These are phyloP conservation scores for Glaucopsyche alexis DNA, from an alignment of 2,888 invertebrate genomes.

Conservation along the genomic window DNA sequence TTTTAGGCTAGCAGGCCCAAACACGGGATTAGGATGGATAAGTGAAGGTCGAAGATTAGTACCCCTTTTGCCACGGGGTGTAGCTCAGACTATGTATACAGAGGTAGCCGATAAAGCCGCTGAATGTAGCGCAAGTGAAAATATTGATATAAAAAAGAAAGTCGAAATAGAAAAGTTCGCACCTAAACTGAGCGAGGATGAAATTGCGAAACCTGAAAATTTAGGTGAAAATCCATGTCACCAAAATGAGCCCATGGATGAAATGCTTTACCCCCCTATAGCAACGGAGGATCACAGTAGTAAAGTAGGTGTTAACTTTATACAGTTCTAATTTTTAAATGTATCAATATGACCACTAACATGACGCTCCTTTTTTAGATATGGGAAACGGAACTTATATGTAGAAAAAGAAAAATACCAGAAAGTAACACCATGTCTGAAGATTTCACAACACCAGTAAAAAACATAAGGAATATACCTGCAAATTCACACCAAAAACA, in stretches of 20 bases:
- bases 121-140: constrained; percentile 60
- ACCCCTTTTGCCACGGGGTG: constrained; percentile 90
- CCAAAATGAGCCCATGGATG: constrained; percentile 57
- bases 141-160: constrained; percentile 62
- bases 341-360: neutral
- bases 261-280: constrained; percentile 59
- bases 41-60: constrained; percentile 91
- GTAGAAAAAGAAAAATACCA: constrained; percentile 69
- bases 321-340: neutral
- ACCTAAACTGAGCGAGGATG: constrained; percentile 61
- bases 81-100: constrained; percentile 91
- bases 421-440: constrained; percentile 59
- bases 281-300: constrained; percentile 71
- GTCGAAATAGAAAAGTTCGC: constrained; percentile 63
- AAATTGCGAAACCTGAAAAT: constrained; percentile 55
- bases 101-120: constrained; percentile 91
- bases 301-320: constrained; percentile 51
- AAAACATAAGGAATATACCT: constrained; percentile 69
- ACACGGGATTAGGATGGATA: constrained; percentile 88
- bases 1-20: constrained; percentile 82
- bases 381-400: constrained; percentile 70
- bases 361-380: constrained; percentile 51
- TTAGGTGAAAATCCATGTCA: constrained; percentile 55
- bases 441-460: constrained; percentile 58
- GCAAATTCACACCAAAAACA: constrained; percentile 71